These are phyloP conservation scores for Aradus depressus DNA, from an alignment of 2,888 invertebrate species.

Conservation along the genomic window DNA sequence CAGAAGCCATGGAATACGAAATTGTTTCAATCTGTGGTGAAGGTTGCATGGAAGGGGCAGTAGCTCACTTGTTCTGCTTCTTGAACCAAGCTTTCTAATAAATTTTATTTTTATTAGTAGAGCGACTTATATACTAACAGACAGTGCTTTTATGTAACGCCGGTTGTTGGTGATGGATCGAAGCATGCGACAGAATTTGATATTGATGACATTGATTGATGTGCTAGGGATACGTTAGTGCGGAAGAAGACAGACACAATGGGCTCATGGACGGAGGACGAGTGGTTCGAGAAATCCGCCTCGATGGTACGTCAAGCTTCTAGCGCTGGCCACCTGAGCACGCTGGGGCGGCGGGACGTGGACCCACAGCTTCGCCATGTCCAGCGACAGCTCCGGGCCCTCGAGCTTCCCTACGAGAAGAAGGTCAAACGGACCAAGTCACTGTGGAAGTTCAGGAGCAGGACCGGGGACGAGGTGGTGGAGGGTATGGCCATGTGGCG, in stretches of 20 bases:
- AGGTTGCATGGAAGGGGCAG: slow-evolving; percentile 9
- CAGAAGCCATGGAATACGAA: no score
- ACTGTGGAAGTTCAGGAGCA: slow-evolving; percentile 71
- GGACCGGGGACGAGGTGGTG: slow-evolving; percentile 57
- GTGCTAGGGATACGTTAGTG: slow-evolving; percentile 12
- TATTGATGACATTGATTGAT: slow-evolving; percentile 11
- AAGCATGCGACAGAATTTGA: background rate
- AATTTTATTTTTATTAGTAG: no score
- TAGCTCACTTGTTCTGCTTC: no score
- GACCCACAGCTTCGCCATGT: slow-evolving; percentile 42
- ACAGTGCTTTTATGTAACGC: no score
- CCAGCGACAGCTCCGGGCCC: slow-evolving; percentile 24
- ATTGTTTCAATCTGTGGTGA: slow-evolving; percentile 15
- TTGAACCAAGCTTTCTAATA: no score
- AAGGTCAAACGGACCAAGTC: slow-evolving; percentile 69
- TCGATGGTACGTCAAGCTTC: slow-evolving; percentile 26
- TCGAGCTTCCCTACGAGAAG: slow-evolving; percentile 36
- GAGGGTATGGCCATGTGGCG: slow-evolving; percentile 82
- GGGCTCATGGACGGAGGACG: slow-evolving; percentile 13
- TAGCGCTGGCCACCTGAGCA: slow-evolving; percentile 35
- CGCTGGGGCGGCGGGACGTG: slow-evolving; percentile 45
- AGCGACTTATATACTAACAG: no score
- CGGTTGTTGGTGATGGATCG: background rate
- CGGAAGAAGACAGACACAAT: slow-evolving; percentile 13
- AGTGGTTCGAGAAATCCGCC: slow-evolving; percentile 8